Evolutionary conservation across 2,797 vertebrate species (phyloP).

Genomic region (Chanos chanos): DNA sequence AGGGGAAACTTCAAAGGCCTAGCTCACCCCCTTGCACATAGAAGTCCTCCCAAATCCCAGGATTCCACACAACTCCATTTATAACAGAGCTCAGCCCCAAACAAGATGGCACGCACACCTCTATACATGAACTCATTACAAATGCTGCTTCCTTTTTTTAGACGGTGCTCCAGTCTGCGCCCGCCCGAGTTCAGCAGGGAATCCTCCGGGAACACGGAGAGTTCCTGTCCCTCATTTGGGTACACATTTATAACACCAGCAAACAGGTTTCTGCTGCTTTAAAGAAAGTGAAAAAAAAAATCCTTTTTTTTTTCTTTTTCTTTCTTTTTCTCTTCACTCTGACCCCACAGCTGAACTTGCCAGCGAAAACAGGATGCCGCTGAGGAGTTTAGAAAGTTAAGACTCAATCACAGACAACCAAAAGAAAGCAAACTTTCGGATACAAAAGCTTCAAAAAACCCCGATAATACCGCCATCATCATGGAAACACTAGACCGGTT

Average conservation of each 20-base stretch:
- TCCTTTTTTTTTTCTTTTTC: no score
- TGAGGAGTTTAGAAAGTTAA: no score
- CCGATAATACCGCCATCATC: background rate
- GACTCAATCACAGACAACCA: no score
- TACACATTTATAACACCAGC: background rate
- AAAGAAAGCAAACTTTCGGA: no score
- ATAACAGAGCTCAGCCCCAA: background rate
- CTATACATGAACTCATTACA: constrained; percentile 26
- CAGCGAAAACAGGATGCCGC: no score
- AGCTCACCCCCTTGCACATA: constrained; percentile 45
- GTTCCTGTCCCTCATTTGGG: background rate
- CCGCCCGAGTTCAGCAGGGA: background rate
- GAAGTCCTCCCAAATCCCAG: constrained; percentile 45
- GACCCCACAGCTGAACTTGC: no score
- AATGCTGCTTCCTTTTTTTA: background rate
- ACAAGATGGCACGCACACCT: constrained; percentile 1
- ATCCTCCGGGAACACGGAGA: constrained; percentile 1
- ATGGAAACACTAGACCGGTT: no score
- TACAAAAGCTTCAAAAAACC: no score
- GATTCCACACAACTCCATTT: background rate
- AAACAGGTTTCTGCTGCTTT: no score
- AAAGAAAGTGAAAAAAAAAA: no score
- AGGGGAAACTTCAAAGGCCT: constrained; percentile 54
- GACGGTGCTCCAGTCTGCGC: background rate
- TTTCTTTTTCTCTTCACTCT: no score